A percentile compares a stretch with the other conserved stretches of the same genome.
Conservation (phyloP, 2,113 vertebrate species). For the Hystrix cristata region DNA sequence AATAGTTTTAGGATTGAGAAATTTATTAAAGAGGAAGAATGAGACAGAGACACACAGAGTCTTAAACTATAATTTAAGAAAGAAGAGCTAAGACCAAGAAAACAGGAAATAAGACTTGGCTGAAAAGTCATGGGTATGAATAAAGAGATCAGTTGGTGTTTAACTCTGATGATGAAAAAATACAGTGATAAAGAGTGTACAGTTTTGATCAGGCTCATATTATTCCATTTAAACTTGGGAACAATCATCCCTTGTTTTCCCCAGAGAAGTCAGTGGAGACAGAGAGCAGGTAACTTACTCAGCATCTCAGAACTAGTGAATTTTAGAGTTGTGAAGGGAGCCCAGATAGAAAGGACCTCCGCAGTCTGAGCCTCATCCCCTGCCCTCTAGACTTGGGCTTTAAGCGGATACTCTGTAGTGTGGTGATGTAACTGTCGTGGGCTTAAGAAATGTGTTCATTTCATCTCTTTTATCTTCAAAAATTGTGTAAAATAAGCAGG, state of each 20-base stretch:
- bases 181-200: neutral
- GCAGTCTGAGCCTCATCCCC: no score
- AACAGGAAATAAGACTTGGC: constrained; percentile 26
- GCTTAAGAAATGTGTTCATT: neutral
- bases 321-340: neutral
- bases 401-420: no score
- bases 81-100: neutral
- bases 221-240: neutral
- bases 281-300: neutral
- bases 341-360: neutral
- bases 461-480: neutral
- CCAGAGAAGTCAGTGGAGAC: neutral
- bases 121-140: neutral
- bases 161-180: neutral
- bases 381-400: neutral
- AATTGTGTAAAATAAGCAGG: neutral
- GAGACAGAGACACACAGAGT: neutral
- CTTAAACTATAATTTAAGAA: neutral
- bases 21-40: neutral
- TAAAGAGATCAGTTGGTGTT: neutral
- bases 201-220: neutral
- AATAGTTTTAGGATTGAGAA: neutral
- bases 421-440: neutral
- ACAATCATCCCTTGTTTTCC: neutral
- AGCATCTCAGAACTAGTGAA: no score